Base-by-base conservation (phyloP, 2,797 vertebrate genomes). In the Lerista edwardsae region DNA sequence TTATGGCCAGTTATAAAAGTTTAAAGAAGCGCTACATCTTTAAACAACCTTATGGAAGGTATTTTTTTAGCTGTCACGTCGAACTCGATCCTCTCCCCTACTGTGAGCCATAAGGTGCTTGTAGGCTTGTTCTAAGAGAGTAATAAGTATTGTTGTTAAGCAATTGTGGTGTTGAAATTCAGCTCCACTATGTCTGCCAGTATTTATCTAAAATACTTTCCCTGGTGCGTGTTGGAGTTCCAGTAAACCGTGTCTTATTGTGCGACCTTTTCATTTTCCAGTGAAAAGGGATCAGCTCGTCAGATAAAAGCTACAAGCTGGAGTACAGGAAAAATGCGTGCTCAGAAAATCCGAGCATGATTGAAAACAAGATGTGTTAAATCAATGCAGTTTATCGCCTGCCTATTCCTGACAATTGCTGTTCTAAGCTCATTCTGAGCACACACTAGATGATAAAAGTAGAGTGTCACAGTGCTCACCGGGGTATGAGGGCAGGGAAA, bases 351-450 rank as follows among this genome's bases (percentile, higher is more conserved):
- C 96, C 94, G 93, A 97, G 96, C 96, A 97, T 97, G 96, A 97
- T 97, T 96, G 96, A 97, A 97, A 97, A 97, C 96, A 97, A 97
- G 96, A 96, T 96, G 96, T 96, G 96, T 97, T 97, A 97, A 97
- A 97, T 97, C 97, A 97, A 97, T 97, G 96, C 95, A 93, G 95
- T 97, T 97, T 97, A 97, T 97, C 96, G 95, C 96, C 96, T 96
- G 96, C 95, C 96, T 96, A 96, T 96, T 96, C 95, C 95, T 91
- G 84, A 96, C 96, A 96, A 97, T 96, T 96, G 96, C 96, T 96
- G 96, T 94, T 95, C 96, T 96, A 96, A 96, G 96, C 95, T 96
- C 95, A 96, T 96, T 97, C 95, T 93, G 96, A 96, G 96, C 96
- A 96, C 95, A 96, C 94, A 87, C 95, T 78, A 88, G 96, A 96